Percentiles rank a stretch among this genome's conserved stretches.
phyloP scores from a whole-genome alignment of 2,113 vertebrate species.

The Engraulis encrasicolus region DNA sequence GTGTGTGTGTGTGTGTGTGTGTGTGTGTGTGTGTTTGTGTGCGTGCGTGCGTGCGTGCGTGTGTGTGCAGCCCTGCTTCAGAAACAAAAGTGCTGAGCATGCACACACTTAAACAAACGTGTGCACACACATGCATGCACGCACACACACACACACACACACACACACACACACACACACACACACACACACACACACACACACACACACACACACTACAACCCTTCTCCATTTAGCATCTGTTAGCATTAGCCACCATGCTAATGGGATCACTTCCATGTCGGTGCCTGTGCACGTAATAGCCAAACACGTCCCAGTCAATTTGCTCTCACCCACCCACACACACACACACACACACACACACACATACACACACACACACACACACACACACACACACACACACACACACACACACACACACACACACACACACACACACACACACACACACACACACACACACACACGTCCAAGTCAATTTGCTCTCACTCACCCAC shows the following conservation, averaged over 20 bases:
- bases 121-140: neutral
- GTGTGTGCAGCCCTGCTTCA: slow-evolving; percentile 26
- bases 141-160: neutral
- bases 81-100: slow-evolving; percentile 34
- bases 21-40: neutral
- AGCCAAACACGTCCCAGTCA: slow-evolving; percentile 36
- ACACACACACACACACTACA: neutral
- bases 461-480: slow-evolving; percentile 44
- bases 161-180: slow-evolving; percentile 45
- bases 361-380: too few relatives aligned
- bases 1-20: neutral
- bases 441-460: too few relatives aligned
- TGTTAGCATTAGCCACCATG: neutral
- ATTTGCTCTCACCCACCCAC: slow-evolving; percentile 53
- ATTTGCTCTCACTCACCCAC: too few relatives aligned
- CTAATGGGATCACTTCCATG: neutral
- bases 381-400: too few relatives aligned
- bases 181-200: too few relatives aligned
- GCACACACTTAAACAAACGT: slow-evolving; percentile 49
- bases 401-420: too few relatives aligned
- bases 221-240: too few relatives aligned
- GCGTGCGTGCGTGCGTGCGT: neutral
- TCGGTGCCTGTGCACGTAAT: slow-evolving; percentile 31
- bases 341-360: too few relatives aligned
- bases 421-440: too few relatives aligned